Conservation (phyloP, 2,888 invertebrate genomes). For the Eurytoma adleriae region DNA sequence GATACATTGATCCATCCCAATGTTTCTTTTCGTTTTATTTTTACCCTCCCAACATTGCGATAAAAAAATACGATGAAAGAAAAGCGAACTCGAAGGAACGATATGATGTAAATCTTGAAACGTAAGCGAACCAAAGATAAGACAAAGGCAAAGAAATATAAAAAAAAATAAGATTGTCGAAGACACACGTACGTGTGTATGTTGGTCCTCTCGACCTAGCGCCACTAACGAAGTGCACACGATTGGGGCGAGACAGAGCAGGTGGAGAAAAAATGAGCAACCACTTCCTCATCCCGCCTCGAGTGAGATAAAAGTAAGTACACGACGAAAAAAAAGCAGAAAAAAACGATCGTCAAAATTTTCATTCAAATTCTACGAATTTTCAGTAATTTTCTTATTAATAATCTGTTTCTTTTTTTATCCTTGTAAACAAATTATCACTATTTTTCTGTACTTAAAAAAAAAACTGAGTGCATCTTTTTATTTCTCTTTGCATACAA, state of each 20-base stretch:
- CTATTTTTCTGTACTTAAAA: slow-evolving; percentile 11
- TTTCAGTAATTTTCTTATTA: not conserved
- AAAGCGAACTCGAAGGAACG: slow-evolving; percentile 58
- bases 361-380: slow-evolving; percentile 18
- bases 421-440: slow-evolving; percentile 15
- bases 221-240: slow-evolving; percentile 41
- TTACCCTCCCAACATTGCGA: not conserved
- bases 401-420: not conserved
- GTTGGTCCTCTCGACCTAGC: slow-evolving; percentile 15
- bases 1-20: too few relatives aligned
- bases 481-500: not conserved
- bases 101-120: slow-evolving; percentile 26
- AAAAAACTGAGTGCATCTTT: not conserved
- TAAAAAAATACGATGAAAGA: slow-evolving; percentile 4
- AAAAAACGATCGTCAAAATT: not conserved
- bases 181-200: slow-evolving; percentile 21
- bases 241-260: slow-evolving; percentile 29
- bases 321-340: slow-evolving; percentile 27
- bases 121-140: slow-evolving; percentile 5
- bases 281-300: slow-evolving; percentile 21
- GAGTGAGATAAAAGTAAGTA: slow-evolving; percentile 49
- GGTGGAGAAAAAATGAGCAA: slow-evolving; percentile 26
- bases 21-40: too few relatives aligned
- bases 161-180: slow-evolving; percentile 18
- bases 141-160: slow-evolving; percentile 19